These are phyloP conservation scores for Megalopta genalis DNA, from an alignment of 1,140 invertebrate species.

Conservation along the genomic window DNA sequence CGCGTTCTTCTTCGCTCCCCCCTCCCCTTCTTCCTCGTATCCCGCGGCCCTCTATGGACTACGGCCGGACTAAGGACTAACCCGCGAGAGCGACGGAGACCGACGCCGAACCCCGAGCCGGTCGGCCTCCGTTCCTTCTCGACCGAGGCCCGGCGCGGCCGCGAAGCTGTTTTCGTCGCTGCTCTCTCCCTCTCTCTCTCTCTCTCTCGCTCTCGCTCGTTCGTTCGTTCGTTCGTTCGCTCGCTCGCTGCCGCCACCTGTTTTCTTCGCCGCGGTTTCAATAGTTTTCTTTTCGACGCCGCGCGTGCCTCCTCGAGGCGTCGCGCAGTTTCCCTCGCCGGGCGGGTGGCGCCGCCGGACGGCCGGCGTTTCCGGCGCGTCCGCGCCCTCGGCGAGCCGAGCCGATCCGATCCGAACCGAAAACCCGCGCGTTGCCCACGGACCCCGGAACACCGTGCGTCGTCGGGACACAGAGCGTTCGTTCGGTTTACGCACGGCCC, in stretches of 20 bases:
- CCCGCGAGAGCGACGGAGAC: no score
- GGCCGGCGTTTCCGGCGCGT: background rate
- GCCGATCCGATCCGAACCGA: no score
- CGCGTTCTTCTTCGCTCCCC: conserved; percentile 29
- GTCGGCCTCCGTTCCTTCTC: conserved; percentile 48
- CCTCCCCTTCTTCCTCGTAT: conserved; percentile 10
- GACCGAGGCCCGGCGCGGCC: conserved; percentile 22
- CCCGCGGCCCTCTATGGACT: conserved; percentile 8
- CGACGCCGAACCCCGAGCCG: no score
- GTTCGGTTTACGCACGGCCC: no score
- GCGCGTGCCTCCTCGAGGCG: conserved; percentile 41
- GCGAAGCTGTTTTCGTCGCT: background rate
- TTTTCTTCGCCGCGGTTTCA: background rate
- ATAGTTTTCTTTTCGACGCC: background rate
- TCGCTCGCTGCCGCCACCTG: background rate
- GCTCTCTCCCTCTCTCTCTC: no score
- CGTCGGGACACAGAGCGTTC: background rate
- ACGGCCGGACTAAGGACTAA: conserved; percentile 55
- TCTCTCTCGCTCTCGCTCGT: no score
- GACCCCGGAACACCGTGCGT: no score
- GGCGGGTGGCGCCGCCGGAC: background rate
- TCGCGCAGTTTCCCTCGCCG: background rate
- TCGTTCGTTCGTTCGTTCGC: background rate
- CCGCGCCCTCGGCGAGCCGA: background rate
- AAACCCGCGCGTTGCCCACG: no score